Base-by-base conservation (phyloP, 2,888 invertebrate genomes). In the Biston stratarius region DNA sequence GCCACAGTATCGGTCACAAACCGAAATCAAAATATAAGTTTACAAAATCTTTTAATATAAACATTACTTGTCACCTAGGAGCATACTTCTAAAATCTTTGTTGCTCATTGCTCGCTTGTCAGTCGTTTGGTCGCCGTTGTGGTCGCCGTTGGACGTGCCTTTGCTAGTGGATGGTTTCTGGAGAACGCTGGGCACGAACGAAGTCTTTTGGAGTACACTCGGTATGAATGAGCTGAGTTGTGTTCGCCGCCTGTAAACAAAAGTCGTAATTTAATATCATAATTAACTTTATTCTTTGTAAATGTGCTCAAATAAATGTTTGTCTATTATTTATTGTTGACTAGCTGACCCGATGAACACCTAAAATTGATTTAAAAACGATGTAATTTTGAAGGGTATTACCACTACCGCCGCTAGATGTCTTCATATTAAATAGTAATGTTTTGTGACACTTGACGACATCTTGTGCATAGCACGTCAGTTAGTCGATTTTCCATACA, bases 81-180 rank as follows among this genome's bases (percentile, higher is more conserved):
- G 85, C 90, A 95, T 84, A 71, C 85, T 91, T 77, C 95, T 89
- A 73, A 95, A 95, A 81, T 95, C 95, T 63, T 86, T 89, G 83
- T 95, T 95, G 74, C 85, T 92, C 74, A 95, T 84, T 24, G 91
- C 85, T 61, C 78, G 81, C 52, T 86, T 85, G 36, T 77, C 73
- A 42, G 40, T 49, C 36, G 58, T 45, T 24, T 49, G 36, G 10
- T 82, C 81, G 14, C 78, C 34, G 38, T 60, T 69, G 10, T 61
- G 53, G 24, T 80, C 76, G 11, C 82, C 82, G 68, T 77, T 81
- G 38, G 38, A 38, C 63, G 74, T 68, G 11, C 82, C 74, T 59
- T 76, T 77, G 67, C 89, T 88, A 0, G 89, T 86, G 0, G 90
- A 86, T 0, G 92, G 77, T 63, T 82, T 88, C 64, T 87, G 91